These are phyloP conservation scores for Bos indicus DNA, from an alignment of 2,113 vertebrate genomes.

Conservation along the genomic window DNA sequence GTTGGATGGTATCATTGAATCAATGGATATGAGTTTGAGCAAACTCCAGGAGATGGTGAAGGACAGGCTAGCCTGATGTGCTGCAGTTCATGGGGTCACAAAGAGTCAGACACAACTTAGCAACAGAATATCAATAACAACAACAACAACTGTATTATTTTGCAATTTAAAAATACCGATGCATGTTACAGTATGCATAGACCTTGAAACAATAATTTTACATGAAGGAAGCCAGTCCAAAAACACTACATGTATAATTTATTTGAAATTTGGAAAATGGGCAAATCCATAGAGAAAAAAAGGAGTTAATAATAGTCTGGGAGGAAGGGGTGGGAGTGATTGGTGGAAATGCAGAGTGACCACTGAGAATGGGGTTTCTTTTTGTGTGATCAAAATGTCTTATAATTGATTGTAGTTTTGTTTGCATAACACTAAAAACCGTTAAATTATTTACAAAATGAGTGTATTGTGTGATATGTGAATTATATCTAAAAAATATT, in stretches of 20 bases:
- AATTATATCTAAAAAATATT: neutral
- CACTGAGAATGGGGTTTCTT: neutral
- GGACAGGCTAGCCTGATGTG: neutral
- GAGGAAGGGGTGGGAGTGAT: accelerated
- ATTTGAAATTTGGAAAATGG: neutral
- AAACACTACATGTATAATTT: neutral
- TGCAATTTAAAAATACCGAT: neutral
- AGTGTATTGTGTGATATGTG: neutral
- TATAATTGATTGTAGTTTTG: neutral
- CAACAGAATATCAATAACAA: neutral
- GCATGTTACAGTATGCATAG: neutral
- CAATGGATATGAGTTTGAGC: neutral
- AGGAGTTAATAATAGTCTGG: neutral
- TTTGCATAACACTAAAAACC: neutral
- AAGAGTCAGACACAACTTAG: neutral
- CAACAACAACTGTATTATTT: neutral
- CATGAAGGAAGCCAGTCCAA: neutral
- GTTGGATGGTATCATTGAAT: neutral
- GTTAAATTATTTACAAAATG: neutral
- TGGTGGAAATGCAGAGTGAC: too few species aligned
- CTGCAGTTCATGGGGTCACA: neutral
- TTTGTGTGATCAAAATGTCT: neutral
- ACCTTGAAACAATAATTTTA: neutral
- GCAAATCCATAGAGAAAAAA: neutral
- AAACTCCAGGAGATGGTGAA: neutral